phyloP scores from a whole-genome alignment of 2,797 vertebrate species.

The Periophthalmus magnuspinnatus region DNA sequence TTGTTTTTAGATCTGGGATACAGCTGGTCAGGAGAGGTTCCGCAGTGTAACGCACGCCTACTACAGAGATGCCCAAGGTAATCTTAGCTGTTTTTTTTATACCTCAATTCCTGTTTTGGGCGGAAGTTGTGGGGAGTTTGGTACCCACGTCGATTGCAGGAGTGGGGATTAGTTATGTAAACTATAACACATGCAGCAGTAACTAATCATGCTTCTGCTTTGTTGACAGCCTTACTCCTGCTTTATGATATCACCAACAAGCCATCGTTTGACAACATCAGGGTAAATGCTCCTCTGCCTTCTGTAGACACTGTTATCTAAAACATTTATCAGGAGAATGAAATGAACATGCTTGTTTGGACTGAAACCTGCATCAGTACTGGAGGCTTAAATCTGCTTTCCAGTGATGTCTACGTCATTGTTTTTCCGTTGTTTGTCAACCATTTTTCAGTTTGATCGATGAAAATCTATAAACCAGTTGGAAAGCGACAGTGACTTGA shows the following conservation, averaged over 20 bases:
- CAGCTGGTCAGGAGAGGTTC: conserved; percentile 95
- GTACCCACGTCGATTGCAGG: conserved; percentile 22
- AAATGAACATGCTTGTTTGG: background rate
- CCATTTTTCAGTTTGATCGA: conserved; percentile 36
- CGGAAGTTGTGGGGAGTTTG: conserved; percentile 11
- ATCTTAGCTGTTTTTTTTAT: conserved; percentile 38
- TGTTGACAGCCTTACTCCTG: conserved; percentile 88
- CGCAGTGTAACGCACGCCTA: conserved; percentile 97
- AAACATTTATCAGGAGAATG: background rate
- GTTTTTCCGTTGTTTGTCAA: conserved; percentile 7
- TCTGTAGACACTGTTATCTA: background rate
- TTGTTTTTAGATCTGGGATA: conserved; percentile 93
- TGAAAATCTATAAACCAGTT: conserved; percentile 59
- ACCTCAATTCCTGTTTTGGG: conserved; percentile 39
- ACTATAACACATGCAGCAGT: conserved; percentile 15
- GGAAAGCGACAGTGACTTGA: conserved; percentile 37
- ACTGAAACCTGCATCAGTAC: background rate
- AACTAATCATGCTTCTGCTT: conserved; percentile 10
- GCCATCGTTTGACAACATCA: conserved; percentile 89
- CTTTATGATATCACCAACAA: conserved; percentile 96
- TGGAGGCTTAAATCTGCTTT: background rate
- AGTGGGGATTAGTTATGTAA: conserved; percentile 23
- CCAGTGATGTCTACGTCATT: background rate
- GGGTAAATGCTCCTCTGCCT: conserved; percentile 61
- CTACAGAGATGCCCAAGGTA: conserved; percentile 97